Evolutionary conservation across 2,888 invertebrate species (phyloP).

Genomic region (Heliconius ethilla): DNA sequence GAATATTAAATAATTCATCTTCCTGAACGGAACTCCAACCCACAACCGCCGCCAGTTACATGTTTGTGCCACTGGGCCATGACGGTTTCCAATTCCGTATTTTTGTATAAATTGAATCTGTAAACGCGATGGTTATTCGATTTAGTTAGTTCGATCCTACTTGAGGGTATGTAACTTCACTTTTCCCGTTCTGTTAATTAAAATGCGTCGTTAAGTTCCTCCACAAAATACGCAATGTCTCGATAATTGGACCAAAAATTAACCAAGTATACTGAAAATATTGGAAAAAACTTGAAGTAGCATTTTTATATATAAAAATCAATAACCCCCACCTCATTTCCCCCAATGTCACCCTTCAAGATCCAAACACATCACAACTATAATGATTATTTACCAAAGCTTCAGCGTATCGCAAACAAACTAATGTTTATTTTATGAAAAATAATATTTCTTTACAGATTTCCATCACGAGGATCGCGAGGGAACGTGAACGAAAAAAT

Average conservation of each 20-base stretch:
- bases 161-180: too few species aligned
- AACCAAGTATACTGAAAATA: too few species aligned
- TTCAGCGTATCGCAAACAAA: conserved; percentile 41
- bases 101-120: not conserved
- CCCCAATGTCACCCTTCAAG: not conserved
- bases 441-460: conserved; percentile 65
- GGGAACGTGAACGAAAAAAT: conserved; percentile 50
- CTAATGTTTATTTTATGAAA: conserved; percentile 55
- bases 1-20: not conserved
- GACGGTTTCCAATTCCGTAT: too few species aligned
- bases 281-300: not conserved
- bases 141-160: not conserved
- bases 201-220: too few species aligned
- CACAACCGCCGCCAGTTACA: not conserved
- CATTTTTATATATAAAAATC: not conserved
- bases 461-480: conserved; percentile 53
- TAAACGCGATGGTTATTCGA: not conserved
- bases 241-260: too few species aligned
- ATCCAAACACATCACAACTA: not conserved
- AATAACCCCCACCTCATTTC: not conserved
- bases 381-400: conserved; percentile 38
- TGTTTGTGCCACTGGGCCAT: too few species aligned
- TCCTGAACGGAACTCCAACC: not conserved
- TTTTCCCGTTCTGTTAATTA: too few species aligned
- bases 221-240: too few species aligned